A percentile compares a stretch with the other conserved stretches of the same genome.
Evolutionary conservation across 53 echinoderm and acorn worm genomes (phyloP).

Genomic region (Arbacia lixula): DNA sequence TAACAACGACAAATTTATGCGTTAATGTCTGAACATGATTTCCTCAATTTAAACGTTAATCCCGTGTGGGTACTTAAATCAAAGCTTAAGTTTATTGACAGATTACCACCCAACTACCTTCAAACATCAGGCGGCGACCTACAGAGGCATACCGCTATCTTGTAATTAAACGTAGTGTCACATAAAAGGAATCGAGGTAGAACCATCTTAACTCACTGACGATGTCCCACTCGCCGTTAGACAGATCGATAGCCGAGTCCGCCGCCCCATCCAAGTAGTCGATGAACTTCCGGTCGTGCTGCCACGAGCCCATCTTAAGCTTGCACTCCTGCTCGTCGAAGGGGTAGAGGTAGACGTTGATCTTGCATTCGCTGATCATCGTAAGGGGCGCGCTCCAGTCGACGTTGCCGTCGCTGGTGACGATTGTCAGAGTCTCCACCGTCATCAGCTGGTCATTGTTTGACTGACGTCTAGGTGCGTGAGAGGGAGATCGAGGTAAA

Average conservation of each 20-base stretch:
- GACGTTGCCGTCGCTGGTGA: conserved; percentile 68
- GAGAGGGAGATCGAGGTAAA: background rate
- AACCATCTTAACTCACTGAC: conserved; percentile 63
- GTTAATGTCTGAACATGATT: too few species aligned
- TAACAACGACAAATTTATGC: too few species aligned
- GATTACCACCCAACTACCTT: too few species aligned
- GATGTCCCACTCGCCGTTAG: conserved; percentile 95
- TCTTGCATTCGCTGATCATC: conserved; percentile 83
- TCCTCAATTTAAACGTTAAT: too few species aligned
- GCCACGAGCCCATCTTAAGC: conserved; percentile 98
- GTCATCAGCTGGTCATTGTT: conserved; percentile 87
- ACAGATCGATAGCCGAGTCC: conserved; percentile 33
- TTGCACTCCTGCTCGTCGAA: conserved; percentile 90
- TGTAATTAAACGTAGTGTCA: too few species aligned
- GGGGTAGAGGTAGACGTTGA: conserved; percentile 92
- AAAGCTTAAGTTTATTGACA: too few species aligned
- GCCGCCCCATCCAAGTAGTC: conserved; percentile 67
- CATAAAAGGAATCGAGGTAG: too few species aligned
- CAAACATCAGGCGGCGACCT: too few species aligned
- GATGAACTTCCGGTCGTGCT: conserved; percentile 84
- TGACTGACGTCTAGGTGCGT: background rate
- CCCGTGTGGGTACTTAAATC: too few species aligned
- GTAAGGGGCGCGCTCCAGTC: conserved; percentile 98
- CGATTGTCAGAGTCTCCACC: conserved; percentile 80
- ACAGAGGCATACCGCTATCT: too few species aligned